phyloP scores from a whole-genome alignment of 2,888 invertebrate genomes.

The Athetis lepigone region DNA sequence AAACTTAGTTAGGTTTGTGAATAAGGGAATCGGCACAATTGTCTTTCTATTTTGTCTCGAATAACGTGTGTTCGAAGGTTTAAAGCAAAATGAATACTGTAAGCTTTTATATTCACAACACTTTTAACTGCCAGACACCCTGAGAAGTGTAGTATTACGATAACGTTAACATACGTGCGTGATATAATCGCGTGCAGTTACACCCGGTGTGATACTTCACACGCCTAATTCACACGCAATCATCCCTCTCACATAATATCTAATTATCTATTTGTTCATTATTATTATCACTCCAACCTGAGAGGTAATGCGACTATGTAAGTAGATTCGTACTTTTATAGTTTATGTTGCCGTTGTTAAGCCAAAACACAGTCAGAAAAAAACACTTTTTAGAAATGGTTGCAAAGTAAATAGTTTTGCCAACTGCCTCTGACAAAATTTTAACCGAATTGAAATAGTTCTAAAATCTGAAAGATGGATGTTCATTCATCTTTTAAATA shows the following conservation, averaged over 20 bases:
- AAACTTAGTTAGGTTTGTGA: too few relatives aligned
- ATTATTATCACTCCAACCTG: slow-evolving; percentile 36
- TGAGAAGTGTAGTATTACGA: slow-evolving; percentile 1
- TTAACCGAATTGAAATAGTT: too few relatives aligned
- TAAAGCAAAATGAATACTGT: not conserved
- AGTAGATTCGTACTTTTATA: not conserved
- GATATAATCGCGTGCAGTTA: slow-evolving; percentile 77
- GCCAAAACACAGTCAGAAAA: too few relatives aligned
- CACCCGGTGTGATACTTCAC: slow-evolving; percentile 82
- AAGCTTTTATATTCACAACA: not conserved
- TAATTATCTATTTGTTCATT: slow-evolving; percentile 53
- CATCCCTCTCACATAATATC: slow-evolving; percentile 58
- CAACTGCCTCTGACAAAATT: too few relatives aligned
- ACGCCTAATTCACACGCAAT: slow-evolving; percentile 81
- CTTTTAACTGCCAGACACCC: not conserved
- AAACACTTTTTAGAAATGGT: too few relatives aligned
- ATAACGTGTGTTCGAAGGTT: too few relatives aligned
- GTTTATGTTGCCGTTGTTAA: too few relatives aligned
- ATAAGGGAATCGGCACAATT: too few relatives aligned
- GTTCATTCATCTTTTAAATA: too few relatives aligned
- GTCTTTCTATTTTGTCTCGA: too few relatives aligned
- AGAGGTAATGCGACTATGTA: not conserved
- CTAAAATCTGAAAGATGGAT: too few relatives aligned
- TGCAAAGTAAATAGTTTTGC: too few relatives aligned
- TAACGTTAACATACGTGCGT: slow-evolving; percentile 64